phyloP scores from a whole-genome alignment of 2,113 vertebrate species.

The Phrynocephalus versicolor region DNA sequence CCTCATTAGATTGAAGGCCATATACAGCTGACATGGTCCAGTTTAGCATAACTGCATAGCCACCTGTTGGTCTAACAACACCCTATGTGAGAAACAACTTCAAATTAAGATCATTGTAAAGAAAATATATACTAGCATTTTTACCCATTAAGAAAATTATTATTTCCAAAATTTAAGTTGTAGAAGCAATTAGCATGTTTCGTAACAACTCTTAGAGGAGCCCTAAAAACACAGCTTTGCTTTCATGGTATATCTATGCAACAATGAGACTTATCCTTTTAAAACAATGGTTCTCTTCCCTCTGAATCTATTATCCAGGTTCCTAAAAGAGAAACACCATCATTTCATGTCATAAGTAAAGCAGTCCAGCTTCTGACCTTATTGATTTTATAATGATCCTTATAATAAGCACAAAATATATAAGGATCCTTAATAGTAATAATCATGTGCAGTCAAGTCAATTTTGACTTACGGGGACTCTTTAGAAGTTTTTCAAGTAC shows the following conservation, averaged over 20 bases:
- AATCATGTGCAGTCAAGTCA: too few relatives aligned
- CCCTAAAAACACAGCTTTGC: not conserved
- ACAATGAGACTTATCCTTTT: not conserved
- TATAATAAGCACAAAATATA: not conserved
- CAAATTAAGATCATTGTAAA: slow-evolving; percentile 28
- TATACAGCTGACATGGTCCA: slow-evolving; percentile 97
- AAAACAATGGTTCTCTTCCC: not conserved
- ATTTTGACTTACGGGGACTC: too few relatives aligned
- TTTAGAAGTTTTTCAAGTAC: too few relatives aligned
- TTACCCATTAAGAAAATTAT: slow-evolving; percentile 6
- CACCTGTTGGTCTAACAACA: slow-evolving; percentile 89
- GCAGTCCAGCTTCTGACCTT: not conserved
- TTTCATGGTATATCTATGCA: not conserved
- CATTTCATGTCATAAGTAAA: not conserved
- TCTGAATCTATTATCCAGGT: not conserved
- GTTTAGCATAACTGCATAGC: slow-evolving; percentile 95
- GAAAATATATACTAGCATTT: not conserved
- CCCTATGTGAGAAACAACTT: slow-evolving; percentile 77
- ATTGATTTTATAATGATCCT: not conserved
- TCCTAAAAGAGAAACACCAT: too few relatives aligned
- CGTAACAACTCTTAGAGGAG: not conserved
- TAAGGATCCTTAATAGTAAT: too few relatives aligned
- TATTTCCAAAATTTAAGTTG: slow-evolving; percentile 17
- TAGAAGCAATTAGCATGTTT: not conserved
- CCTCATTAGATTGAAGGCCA: slow-evolving; percentile 90